Base-by-base conservation (phyloP, 2,113 vertebrate genomes). In the Puma concolor region DNA sequence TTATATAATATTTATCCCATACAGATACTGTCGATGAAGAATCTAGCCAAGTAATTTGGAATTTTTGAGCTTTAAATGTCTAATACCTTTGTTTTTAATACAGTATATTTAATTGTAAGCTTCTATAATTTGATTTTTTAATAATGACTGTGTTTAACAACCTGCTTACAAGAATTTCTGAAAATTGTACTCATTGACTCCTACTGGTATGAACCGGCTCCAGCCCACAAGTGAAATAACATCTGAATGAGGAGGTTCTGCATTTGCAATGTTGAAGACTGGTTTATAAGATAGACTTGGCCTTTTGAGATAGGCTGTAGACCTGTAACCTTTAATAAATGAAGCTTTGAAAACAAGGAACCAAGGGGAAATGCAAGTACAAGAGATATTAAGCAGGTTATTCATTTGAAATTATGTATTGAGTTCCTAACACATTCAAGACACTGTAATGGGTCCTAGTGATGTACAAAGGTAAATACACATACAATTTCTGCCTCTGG, bases 391-490 rank as follows among this genome's bases (percentile, higher is more conserved):
- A 93, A 79, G 33, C 21, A 82, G 9, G 64, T 94, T 95, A 50
- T n/a, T 67, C 60, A 90, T 72, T 91, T 93, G 27, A 88, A 64
- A 91, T 54, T 71, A 64, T 44, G 86, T 94, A 79, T 44, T 79
- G 60, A 82, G 29, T 91, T 91, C 16, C 52, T 93, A 79, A 72
- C 77, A n/a, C 85, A 95, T 71, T 82, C 27, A 87, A 93, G 15
- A 72, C 29, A 82, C 33, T 60, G 36, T 63, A 87, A 48, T 54
- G 14, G 29, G 23, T 54, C 50, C 33, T 96, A n/a, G 23, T 82
- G 81, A 90, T 57, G 90, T n/a, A 86, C 33, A 69, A 86, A 77
- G 41, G 71, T 82, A 97, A 83, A 84, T 57, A 60, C 82, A 85
- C 57, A 60, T 57, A 66, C n/a, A 80, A 76, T 92, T 66, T 94